These are phyloP conservation scores for Tragelaphus scriptus DNA, from an alignment of 2,113 vertebrate species.

Conservation along the genomic window DNA sequence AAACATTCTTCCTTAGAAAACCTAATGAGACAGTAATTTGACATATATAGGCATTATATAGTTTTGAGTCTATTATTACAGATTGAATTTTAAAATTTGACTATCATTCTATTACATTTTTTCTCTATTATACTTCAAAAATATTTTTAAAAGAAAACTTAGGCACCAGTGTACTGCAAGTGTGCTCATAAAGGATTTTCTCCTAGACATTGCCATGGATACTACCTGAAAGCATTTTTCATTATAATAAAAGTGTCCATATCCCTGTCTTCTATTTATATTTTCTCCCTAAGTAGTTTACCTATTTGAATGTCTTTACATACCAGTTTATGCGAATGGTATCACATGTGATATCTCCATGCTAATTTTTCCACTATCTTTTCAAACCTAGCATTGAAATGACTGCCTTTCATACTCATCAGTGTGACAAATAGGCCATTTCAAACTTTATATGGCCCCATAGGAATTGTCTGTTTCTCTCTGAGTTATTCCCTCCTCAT, in stretches of 20 bases:
- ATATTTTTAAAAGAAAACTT: background rate
- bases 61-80: slow-evolving; percentile 13
- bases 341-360: background rate
- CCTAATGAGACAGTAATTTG: background rate
- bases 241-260: background rate
- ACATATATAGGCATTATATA: background rate
- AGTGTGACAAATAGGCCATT: background rate
- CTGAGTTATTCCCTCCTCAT: background rate
- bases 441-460: background rate
- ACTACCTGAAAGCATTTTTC: background rate
- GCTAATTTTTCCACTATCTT: background rate
- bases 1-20: slow-evolving; percentile 13
- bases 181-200: background rate
- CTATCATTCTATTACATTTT: background rate
- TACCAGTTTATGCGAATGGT: background rate
- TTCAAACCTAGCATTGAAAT: background rate
- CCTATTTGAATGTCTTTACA: background rate
- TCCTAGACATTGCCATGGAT: background rate
- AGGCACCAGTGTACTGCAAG: background rate
- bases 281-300: background rate
- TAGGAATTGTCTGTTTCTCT: background rate
- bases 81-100: background rate
- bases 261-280: background rate
- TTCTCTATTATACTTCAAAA: background rate
- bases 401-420: background rate